phyloP scores from a whole-genome alignment of 1,140 invertebrate species.

The Drosophila setifemur region DNA sequence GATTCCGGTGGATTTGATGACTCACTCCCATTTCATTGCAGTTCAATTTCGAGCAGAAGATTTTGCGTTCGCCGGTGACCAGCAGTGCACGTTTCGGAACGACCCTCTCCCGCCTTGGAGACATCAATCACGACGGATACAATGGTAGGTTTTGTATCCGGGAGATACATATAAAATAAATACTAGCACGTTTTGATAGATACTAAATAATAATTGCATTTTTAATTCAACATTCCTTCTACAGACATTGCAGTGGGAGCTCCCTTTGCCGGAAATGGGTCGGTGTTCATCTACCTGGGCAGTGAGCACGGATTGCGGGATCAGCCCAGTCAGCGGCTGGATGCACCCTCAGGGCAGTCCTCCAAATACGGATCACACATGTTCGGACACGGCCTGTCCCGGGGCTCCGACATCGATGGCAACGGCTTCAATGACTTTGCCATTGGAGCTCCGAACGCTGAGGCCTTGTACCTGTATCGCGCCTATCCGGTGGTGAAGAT shows the following conservation, averaged over 20 bases:
- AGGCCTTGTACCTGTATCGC: slow-evolving; percentile 84
- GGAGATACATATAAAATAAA: not conserved
- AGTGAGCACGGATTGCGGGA: slow-evolving; percentile 83
- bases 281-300: slow-evolving; percentile 87
- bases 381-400: slow-evolving; percentile 86
- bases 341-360: slow-evolving; percentile 58
- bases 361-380: slow-evolving; percentile 67
- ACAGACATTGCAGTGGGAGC: slow-evolving; percentile 87
- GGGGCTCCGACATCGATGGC: slow-evolving; percentile 85
- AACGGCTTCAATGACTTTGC: slow-evolving; percentile 87
- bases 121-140: slow-evolving; percentile 87
- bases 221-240: slow-evolving; percentile 32
- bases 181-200: too few relatives aligned
- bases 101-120: slow-evolving; percentile 85
- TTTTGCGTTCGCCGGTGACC: slow-evolving; percentile 53
- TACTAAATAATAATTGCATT: too few relatives aligned
- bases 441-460: slow-evolving; percentile 85
- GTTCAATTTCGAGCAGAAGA: slow-evolving; percentile 73
- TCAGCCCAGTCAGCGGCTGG: slow-evolving; percentile 83
- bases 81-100: slow-evolving; percentile 85
- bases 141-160: slow-evolving; percentile 82
- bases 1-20: slow-evolving; percentile 50
- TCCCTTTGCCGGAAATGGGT: slow-evolving; percentile 86
- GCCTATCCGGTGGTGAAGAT: slow-evolving; percentile 85
- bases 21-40: slow-evolving; percentile 36